Evolutionary conservation across 2,888 invertebrate genomes (phyloP).

Genomic region (Chrysolina oricalcia): DNA sequence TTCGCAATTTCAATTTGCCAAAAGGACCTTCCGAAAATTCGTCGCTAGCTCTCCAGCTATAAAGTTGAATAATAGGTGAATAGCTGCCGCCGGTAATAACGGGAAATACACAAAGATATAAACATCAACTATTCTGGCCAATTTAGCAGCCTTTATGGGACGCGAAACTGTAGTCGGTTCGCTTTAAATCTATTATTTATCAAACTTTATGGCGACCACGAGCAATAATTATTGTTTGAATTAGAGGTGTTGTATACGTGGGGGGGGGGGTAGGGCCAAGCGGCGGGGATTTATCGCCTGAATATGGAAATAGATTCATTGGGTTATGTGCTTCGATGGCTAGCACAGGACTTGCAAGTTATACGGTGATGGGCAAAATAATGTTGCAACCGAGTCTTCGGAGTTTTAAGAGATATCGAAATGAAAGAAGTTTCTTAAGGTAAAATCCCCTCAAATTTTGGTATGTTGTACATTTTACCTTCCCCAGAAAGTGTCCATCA

Average conservation of each 20-base stretch:
- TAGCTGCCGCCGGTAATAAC: constrained; percentile 39
- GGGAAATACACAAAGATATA: constrained; percentile 47
- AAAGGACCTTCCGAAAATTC: no score
- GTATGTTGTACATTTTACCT: no score
- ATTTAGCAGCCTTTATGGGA: constrained; percentile 40
- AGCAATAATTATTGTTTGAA: constrained; percentile 57
- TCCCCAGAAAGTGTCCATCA: no score
- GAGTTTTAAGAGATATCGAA: no score
- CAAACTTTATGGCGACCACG: constrained; percentile 52
- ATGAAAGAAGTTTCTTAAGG: no score
- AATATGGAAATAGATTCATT: constrained; percentile 52
- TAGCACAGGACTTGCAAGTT: neutral
- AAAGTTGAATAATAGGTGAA: no score
- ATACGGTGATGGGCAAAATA: no score
- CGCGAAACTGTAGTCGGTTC: constrained; percentile 27
- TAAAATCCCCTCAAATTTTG: no score
- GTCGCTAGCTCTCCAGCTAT: no score
- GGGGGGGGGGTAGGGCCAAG: constrained; percentile 38
- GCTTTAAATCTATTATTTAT: constrained; percentile 51
- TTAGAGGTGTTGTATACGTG: constrained; percentile 54
- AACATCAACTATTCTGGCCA: constrained; percentile 48
- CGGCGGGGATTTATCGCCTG: constrained; percentile 53
- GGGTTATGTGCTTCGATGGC: neutral
- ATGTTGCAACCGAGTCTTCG: no score
- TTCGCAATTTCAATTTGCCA: no score